Evolutionary conservation across 2,113 vertebrate species (phyloP), one percentile per base, ranked within the genome.

Genomic region (Halcyon senegalensis): DNA sequence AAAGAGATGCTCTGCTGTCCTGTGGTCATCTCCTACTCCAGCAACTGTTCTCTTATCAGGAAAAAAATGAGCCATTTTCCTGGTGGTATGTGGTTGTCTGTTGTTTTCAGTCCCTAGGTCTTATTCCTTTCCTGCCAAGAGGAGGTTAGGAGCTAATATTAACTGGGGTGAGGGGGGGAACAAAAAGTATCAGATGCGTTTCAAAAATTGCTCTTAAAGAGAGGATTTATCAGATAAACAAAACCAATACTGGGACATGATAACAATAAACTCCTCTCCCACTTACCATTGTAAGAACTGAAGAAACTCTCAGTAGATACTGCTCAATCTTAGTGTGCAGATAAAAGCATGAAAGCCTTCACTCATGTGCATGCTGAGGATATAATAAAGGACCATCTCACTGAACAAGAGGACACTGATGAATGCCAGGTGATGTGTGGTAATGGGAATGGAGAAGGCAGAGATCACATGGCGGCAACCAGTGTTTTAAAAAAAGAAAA

Each of bases 51-150:
- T 91, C 39, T 97, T 94, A 92, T 94, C 84, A 86, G 43, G 55
- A 35, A 64, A 84, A 84, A 63, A 79, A 90, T 55, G 39, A 97
- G 93, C 87, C 68, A 64, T 94, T 92, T 95, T 75, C 81, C 83
- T 94, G 87, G 64, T 30, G 4, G n/a, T 92, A 81, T 91, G 80
- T 92, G 85, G 84, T 80, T 96, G 93, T 53, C 58, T 94, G 72
- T 89, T 95, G 82, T 86, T 86, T 94, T 95, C 90, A 87, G 72
- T 80, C 59, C 73, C 63, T 94, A 87, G 78, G 84, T 74, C 77
- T 97, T 96, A 87, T 75, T 97, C 79, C 70, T 84, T 82, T 93
- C 87, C 91, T 95, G 81, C 78, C 88, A 91, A 96, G 95, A 87
- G 58, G 64, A 90, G 81, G 85, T 88, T 84, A 64, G 66, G 7